A percentile compares a stretch with the other conserved stretches of the same genome.
phyloP scores from a whole-genome alignment of 2,113 vertebrate species.

The Garra rufa region DNA sequence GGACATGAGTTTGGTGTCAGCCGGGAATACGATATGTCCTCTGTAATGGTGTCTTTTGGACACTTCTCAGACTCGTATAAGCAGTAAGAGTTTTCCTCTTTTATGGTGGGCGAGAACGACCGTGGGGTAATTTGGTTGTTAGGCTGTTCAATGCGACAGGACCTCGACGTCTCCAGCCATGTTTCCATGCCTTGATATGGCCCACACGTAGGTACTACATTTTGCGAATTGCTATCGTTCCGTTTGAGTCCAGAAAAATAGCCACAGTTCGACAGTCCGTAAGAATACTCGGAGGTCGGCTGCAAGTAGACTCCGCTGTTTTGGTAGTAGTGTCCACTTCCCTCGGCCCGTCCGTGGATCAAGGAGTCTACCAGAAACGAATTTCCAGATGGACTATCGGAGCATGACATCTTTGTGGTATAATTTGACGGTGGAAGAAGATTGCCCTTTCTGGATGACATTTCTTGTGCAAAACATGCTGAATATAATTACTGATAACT shows the following conservation, averaged over 20 bases:
- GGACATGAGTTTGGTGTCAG: conserved; percentile 81
- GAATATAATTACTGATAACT: conserved; percentile 99
- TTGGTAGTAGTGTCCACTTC: conserved; percentile 86
- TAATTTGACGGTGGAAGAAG: conserved; percentile 98
- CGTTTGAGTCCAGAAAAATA: conserved; percentile 96
- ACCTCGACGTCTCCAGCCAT: conserved; percentile 91
- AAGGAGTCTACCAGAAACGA: conserved; percentile 98
- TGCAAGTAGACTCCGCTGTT: conserved; percentile 91
- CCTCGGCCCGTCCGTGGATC: conserved; percentile 92
- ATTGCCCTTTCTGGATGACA: conserved; percentile 99
- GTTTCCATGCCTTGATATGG: conserved; percentile 93
- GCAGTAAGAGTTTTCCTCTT: conserved; percentile 96
- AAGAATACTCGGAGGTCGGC: conserved; percentile 88
- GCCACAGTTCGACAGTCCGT: conserved; percentile 93
- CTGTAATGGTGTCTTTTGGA: conserved; percentile 82
- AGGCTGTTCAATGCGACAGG: conserved; percentile 89
- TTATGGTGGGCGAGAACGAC: conserved; percentile 93
- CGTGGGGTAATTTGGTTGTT: conserved; percentile 85
- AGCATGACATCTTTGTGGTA: conserved; percentile 98
- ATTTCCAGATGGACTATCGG: conserved; percentile 95
- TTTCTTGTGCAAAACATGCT: conserved; percentile 99
- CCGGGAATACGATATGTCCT: conserved; percentile 86
- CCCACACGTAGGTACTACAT: conserved; percentile 81
- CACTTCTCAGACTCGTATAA: conserved; percentile 96
- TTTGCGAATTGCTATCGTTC: conserved; percentile 85